Percentiles rank a stretch among this genome's conserved stretches.
These are phyloP conservation scores for Lutraria rhynchaena DNA, from an alignment of 1,140 invertebrate genomes.

Conservation along the genomic window DNA sequence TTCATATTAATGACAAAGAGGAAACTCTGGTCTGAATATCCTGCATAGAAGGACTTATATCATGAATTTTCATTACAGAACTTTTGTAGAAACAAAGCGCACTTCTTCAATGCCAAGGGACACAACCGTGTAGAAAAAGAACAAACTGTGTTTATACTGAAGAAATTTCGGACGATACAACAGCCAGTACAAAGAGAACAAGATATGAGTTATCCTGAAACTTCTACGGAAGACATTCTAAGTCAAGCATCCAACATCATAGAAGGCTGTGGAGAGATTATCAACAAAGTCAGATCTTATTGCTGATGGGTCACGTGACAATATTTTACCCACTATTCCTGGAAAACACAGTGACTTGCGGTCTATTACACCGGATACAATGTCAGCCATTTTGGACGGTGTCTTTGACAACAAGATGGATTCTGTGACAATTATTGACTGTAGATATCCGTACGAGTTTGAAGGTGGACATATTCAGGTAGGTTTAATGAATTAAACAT, in stretches of 20 bases:
- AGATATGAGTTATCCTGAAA: too few species aligned
- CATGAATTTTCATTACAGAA: too few species aligned
- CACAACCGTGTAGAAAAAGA: too few species aligned
- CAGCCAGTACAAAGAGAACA: too few species aligned
- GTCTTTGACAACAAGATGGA: slow-evolving; percentile 65
- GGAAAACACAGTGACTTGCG: slow-evolving; percentile 44
- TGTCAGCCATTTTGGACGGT: slow-evolving; percentile 66
- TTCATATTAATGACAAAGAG: too few species aligned
- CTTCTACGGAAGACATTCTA: not conserved
- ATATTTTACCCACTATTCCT: slow-evolving; percentile 27
- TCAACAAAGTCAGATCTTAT: slow-evolving; percentile 16
- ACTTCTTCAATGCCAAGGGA: too few species aligned
- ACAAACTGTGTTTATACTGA: too few species aligned
- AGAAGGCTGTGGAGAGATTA: slow-evolving; percentile 21
- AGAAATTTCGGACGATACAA: too few species aligned
- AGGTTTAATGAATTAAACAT: too few species aligned
- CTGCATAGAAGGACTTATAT: too few species aligned
- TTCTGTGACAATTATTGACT: slow-evolving; percentile 80
- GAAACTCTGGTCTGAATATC: too few species aligned
- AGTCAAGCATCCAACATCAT: slow-evolving; percentile 29
- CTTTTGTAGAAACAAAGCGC: too few species aligned
- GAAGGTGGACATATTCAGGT: slow-evolving; percentile 94
- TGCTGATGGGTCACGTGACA: slow-evolving; percentile 13
- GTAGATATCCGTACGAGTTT: slow-evolving; percentile 97
- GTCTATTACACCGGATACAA: slow-evolving; percentile 42